These are phyloP conservation scores for Periplaneta americana DNA, from an alignment of 1,140 invertebrate species.

Conservation along the genomic window DNA sequence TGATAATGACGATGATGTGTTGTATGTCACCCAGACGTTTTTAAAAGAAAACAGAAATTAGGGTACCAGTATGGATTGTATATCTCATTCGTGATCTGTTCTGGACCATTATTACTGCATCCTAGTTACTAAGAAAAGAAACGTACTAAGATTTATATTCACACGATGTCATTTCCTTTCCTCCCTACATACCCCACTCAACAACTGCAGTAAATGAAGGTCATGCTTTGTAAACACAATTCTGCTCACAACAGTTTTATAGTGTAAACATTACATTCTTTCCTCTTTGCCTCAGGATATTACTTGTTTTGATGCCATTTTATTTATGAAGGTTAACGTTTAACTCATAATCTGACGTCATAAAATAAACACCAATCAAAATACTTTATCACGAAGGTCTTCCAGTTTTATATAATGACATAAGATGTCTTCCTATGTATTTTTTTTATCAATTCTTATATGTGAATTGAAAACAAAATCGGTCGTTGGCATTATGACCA, in stretches of 20 bases:
- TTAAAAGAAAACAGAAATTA: too few relatives aligned
- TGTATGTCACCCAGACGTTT: too few relatives aligned
- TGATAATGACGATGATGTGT: too few relatives aligned
- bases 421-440: neutral
- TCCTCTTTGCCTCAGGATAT: neutral
- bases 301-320: neutral
- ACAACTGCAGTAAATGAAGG: neutral
- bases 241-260: neutral
- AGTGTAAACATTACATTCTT: neutral
- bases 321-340: neutral
- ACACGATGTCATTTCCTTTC: neutral
- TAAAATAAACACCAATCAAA: neutral
- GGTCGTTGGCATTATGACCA: neutral
- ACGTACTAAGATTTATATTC: too few relatives aligned
- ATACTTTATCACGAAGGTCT: neutral
- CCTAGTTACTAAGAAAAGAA: too few relatives aligned
- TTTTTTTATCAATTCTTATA: neutral
- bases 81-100: too few relatives aligned
- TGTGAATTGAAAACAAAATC: neutral
- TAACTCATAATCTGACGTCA: neutral
- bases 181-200: neutral
- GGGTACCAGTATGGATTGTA: too few relatives aligned
- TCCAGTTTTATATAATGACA: neutral
- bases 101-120: too few relatives aligned
- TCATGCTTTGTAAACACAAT: neutral